Evolutionary conservation across 1,140 invertebrate species (phyloP).

Genomic region (Bombus confusus): DNA sequence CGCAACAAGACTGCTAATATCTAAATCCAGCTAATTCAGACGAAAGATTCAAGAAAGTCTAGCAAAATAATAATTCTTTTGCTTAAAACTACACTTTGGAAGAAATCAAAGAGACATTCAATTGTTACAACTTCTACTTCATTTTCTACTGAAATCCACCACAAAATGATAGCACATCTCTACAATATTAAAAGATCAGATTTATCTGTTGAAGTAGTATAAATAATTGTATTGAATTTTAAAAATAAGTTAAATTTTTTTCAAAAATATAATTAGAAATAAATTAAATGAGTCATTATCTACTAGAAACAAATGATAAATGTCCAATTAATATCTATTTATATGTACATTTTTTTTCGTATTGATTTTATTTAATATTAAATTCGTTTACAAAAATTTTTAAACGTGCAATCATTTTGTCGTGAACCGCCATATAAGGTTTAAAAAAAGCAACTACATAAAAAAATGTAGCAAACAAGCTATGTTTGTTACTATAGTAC

Average conservation of each 20-base stretch:
- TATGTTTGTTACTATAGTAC: slow-evolving; percentile 4
- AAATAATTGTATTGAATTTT: not conserved
- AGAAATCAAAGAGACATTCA: not conserved
- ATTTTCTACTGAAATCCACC: not conserved
- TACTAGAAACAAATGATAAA: not conserved
- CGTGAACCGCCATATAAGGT: not conserved
- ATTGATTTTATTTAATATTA: not conserved
- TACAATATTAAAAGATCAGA: not conserved
- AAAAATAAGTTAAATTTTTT: not conserved
- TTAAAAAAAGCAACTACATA: not conserved
- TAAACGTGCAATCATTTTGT: slow-evolving; percentile 7
- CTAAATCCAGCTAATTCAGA: not conserved
- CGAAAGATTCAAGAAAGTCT: no score
- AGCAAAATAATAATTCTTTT: not conserved
- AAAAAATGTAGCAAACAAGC: not conserved
- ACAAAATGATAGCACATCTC: not conserved
- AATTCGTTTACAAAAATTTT: no score
- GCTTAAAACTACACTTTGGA: not conserved
- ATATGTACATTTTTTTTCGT: not conserved
- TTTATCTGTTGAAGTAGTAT: not conserved
- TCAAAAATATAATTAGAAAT: no score
- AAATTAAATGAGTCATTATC: no score
- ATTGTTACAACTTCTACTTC: not conserved
- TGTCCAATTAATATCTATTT: not conserved
- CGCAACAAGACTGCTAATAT: not conserved